phyloP scores from a whole-genome alignment of 2,113 vertebrate genomes.

The Desmodus rotundus region DNA sequence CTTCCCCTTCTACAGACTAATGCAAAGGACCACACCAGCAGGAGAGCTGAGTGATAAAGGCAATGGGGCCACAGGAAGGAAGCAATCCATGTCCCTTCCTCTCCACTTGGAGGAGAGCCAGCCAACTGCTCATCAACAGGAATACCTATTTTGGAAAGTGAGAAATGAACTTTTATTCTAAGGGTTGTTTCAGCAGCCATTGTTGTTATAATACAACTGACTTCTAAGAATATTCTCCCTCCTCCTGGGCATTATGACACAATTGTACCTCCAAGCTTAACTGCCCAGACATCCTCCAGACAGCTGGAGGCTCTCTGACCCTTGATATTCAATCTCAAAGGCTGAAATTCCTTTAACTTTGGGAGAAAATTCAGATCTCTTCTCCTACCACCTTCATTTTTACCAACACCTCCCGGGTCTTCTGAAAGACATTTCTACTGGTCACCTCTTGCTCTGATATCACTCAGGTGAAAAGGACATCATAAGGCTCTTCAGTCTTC shows the following conservation, averaged over 20 bases:
- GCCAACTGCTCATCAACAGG: not conserved
- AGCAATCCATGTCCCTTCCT: not conserved
- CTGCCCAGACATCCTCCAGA: not conserved
- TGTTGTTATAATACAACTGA: not conserved
- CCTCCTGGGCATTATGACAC: not conserved
- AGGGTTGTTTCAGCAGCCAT: not conserved
- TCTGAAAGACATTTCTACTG: not conserved
- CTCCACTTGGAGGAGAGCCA: not conserved
- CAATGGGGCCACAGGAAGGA: not conserved
- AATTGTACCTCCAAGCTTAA: not conserved
- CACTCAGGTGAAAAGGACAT: not conserved
- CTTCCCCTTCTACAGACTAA: not conserved
- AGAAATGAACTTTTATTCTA: not conserved
- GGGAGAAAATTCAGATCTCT: not conserved
- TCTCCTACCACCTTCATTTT: not conserved
- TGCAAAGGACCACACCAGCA: not conserved
- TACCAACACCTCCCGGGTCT: not conserved
- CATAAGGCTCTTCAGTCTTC: not conserved
- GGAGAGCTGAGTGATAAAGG: not conserved
- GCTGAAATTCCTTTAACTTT: not conserved
- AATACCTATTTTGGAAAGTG: not conserved
- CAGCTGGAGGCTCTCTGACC: not conserved
- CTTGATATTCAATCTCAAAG: not conserved
- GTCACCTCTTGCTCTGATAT: not conserved
- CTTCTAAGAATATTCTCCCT: not conserved